Base-by-base conservation (phyloP, 2,797 vertebrate genomes). In the Paedocypris micromegethes region DNA sequence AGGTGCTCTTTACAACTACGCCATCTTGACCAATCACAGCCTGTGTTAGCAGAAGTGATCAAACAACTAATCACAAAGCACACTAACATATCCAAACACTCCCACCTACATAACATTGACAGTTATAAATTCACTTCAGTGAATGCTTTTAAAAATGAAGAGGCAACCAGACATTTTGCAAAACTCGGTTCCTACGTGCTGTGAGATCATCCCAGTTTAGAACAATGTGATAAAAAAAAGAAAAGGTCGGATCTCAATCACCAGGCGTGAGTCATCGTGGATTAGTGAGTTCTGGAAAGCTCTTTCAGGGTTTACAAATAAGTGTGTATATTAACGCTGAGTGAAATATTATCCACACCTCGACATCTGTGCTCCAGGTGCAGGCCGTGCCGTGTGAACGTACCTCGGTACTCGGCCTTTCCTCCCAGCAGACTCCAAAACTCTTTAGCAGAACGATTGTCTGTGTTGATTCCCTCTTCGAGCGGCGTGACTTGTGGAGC, bases 391-490 rank as follows among this genome's bases (percentile, higher is more conserved):
- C 9, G 38, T 42, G 9, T 59, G 39, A 3, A 62, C 53, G 53
- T 41, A 92, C 90, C 90, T 88, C 79, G 85, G 75, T 91, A 92
- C 58, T 83, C 72, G 5, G 78, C 77, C 52, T 88, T 86, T 71
- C 91, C 91, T 64, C 89, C 89, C 39, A 92, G 83, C 47, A 92
- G 83, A 67, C 75, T 88, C 91, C 91, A 92, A 84, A 92, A 92
- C 65, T 91, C 89, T 75, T 86, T 89, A 79, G 87, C 88, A 59
- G 81, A 85, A 78, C 81, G 85, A 80, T 70, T 88, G 9, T 90
- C 88, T 0, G 86, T 81, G 82, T 91, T 91, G 78, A 92, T 88
- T 44, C 89, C 90, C 75, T 92, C 91, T 64, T 92, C 91, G 72
- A 92, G 84, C 65, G 87, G 46, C 0, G 87, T 91, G 72, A 92